Conservation (phyloP, 2,888 invertebrate genomes). For the Drosophila multiciliata region DNA sequence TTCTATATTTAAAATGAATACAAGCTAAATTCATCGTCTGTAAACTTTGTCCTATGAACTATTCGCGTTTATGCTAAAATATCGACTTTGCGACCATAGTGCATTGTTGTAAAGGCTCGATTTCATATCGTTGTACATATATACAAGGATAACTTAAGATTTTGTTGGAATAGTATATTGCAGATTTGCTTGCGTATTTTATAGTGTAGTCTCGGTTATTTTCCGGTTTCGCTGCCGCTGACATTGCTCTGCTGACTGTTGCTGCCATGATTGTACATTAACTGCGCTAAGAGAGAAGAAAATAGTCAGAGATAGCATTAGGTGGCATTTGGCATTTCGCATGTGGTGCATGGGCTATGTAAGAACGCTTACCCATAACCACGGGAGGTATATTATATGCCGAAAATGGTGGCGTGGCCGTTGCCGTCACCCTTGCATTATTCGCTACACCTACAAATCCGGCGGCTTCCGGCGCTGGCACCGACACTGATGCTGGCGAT, state of each 20-base stretch:
- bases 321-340: neutral
- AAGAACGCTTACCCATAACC: constrained; percentile 54
- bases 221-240: constrained; percentile 58
- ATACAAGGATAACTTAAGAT: constrained; percentile 7
- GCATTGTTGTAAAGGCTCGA: neutral
- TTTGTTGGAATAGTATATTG: neutral
- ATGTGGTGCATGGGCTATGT: neutral
- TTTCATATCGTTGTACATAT: neutral
- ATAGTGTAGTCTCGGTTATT: constrained; percentile 53
- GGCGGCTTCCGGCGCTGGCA: constrained; percentile 31
- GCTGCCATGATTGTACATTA: constrained; percentile 69
- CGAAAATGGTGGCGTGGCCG: constrained; percentile 51
- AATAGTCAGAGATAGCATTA: constrained; percentile 15
- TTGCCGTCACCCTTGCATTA: constrained; percentile 26
- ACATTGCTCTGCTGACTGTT: constrained; percentile 61
- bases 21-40: neutral
- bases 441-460: constrained; percentile 31
- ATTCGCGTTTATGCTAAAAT: neutral
- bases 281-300: constrained; percentile 52
- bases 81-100: neutral
- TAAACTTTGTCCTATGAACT: neutral
- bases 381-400: constrained; percentile 62
- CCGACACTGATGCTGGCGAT: constrained; percentile 33
- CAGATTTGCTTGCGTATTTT: constrained; percentile 4
- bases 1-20: neutral